Conservation (phyloP, 2,113 vertebrate genomes). For the Dasyprocta punctata region DNA sequence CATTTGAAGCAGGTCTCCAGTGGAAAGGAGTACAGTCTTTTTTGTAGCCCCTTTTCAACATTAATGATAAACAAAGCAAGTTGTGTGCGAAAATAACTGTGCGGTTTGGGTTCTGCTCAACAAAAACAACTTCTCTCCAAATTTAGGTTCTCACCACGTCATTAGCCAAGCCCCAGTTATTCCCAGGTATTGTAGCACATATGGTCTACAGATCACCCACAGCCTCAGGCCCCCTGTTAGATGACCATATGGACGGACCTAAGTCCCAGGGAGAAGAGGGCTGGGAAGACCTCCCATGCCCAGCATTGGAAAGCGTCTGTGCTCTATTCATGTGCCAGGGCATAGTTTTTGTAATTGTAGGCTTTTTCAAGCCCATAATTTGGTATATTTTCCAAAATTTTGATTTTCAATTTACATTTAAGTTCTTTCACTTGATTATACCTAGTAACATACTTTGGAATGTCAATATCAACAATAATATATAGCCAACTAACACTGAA, state of each 20-base stretch:
- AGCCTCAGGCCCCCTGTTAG: constrained; percentile 81
- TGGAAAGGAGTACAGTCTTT: neutral
- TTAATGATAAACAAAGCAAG: constrained; percentile 71
- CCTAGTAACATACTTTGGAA: neutral
- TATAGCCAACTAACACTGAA: neutral
- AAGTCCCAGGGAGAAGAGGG: constrained; percentile 73
- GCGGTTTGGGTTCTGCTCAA: constrained; percentile 77
- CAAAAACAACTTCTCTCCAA: constrained; percentile 78
- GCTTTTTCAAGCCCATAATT: neutral
- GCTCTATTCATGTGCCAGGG: neutral
- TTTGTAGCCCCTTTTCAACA: constrained; percentile 56
- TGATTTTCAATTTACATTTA: constrained; percentile 35
- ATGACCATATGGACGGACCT: constrained; percentile 86
- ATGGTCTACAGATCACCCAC: constrained; percentile 85
- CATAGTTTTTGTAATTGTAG: constrained; percentile 8
- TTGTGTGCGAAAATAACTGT: constrained; percentile 69
- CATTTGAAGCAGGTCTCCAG: constrained; percentile 10
- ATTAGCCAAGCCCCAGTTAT: constrained; percentile 79
- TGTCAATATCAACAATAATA: neutral
- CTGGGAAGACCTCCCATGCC: constrained; percentile 63
- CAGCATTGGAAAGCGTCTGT: constrained; percentile 73
- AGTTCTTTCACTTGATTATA: neutral
- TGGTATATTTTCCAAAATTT: constrained; percentile 10
- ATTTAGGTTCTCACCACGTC: constrained; percentile 77
- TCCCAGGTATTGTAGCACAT: constrained; percentile 82